Evolutionary conservation across 2,888 invertebrate genomes (phyloP), one percentile per base, ranked within the genome.

Genomic region (Formica aserva): DNA sequence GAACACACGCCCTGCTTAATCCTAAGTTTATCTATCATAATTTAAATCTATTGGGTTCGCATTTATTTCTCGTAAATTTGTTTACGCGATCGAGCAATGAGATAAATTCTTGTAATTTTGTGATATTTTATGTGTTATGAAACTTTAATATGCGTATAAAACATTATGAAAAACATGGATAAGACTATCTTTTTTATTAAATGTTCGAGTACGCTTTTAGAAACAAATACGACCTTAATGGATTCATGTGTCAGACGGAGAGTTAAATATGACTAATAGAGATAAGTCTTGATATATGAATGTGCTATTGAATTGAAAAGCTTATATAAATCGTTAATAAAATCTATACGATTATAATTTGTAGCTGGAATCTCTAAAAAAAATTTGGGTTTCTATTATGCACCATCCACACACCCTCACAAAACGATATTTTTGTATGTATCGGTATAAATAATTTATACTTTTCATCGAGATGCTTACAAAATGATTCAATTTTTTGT

Each of bases 341-440:
- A 57, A 55, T 71, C 9, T 22, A 11, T 52, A 69, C 8, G 22
- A 0, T 52, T 0, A 35, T 35, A 52, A 6, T 22, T 71, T 55
- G 18, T 26, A 72, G 22, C 1, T 8, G 18, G 5, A 41, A 29
- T 74, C 3, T 75, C 9, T 45, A 38, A 57, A 32, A 15, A 41
- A 41, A 38, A 69, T 48, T 48, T 18, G 15, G 48, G n/a, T 8
- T 71, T 55, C 26, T 71, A 35, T 26, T 45, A 22, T 60, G 26
- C 13, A 72, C 35, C 72, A 72, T 60, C 15, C n/a, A 6, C 60
- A 72, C 72, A 72, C 60, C 60, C 60, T 78, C 57, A 57, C 45
- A 57, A 71, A 71, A 71, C 22, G 32, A 41, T 71, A 71, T 69
- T 75, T 75, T 75, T 75, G 45, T 45, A 75, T 11, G n/a, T 9